Percentiles rank a stretch among this genome's conserved stretches.
Evolutionary conservation across 2,888 invertebrate species (phyloP).

Genomic region (Axea sp.): DNA sequence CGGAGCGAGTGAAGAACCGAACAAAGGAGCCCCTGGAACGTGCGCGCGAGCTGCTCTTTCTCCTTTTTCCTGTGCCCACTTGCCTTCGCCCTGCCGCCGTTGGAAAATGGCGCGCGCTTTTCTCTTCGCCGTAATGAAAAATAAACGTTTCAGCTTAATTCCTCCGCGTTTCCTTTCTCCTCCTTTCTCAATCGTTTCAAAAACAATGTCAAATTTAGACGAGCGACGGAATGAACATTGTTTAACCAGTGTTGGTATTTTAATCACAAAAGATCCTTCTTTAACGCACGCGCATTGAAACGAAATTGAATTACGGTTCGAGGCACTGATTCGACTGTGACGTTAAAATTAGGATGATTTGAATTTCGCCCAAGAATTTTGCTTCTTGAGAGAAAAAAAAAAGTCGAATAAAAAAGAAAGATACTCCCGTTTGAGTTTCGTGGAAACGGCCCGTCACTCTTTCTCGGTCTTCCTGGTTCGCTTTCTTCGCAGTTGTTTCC

Average conservation of each 20-base stretch:
- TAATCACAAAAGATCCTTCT: no score
- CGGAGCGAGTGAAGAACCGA: conserved; percentile 39
- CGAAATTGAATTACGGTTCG: not conserved
- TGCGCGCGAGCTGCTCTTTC: conserved; percentile 14
- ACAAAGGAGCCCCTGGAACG: conserved; percentile 30
- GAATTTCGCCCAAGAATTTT: conserved; percentile 29
- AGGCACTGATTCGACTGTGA: not conserved
- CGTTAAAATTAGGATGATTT: conserved; percentile 16
- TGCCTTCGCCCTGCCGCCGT: conserved; percentile 1
- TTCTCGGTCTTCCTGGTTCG: conserved; percentile 1
- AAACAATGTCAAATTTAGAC: no score
- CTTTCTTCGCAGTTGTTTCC: conserved; percentile 53
- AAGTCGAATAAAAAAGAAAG: conserved; percentile 25
- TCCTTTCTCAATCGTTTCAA: no score
- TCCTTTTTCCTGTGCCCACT: conserved; percentile 9
- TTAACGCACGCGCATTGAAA: not conserved
- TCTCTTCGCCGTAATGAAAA: conserved; percentile 2
- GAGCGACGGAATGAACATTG: no score
- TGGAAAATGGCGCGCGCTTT: conserved; percentile 3
- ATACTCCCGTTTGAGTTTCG: conserved; percentile 55
- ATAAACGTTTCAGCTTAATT: no score
- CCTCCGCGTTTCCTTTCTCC: no score
- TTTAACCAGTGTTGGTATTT: no score
- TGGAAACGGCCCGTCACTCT: conserved; percentile 25
- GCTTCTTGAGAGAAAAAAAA: conserved; percentile 10